Evolutionary conservation across 2,888 invertebrate genomes (phyloP).

Genomic region (Allacma fusca): DNA sequence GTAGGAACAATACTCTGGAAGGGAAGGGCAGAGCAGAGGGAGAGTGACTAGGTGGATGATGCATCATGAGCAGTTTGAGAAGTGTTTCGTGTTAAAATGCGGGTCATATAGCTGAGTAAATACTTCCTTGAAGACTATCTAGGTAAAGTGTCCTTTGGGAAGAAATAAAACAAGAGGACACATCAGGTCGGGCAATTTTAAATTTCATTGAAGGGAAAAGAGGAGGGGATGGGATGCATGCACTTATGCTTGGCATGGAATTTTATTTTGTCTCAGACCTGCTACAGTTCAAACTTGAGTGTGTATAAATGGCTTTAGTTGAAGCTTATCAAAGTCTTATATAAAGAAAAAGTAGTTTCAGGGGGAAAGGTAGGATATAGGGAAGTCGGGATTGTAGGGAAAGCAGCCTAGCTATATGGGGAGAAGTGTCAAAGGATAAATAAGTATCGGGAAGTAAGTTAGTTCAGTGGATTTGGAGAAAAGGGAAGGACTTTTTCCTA

Average conservation of each 20-base stretch:
- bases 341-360: too few species aligned
- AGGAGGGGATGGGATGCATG: too few species aligned
- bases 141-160: neutral
- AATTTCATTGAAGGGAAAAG: neutral
- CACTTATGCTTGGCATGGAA: too few species aligned
- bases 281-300: too few species aligned
- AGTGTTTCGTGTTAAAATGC: neutral
- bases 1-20: too few species aligned
- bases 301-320: too few species aligned
- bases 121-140: neutral
- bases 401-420: neutral
- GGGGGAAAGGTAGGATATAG: too few species aligned
- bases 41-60: too few species aligned
- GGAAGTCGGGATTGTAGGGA: too few species aligned
- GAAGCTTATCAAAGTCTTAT: too few species aligned
- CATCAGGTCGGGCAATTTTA: constrained; percentile 1
- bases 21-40: too few species aligned
- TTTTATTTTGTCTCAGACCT: too few species aligned
- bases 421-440: constrained; percentile 11
- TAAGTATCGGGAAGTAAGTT: constrained; percentile 2
- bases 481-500: neutral
- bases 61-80: neutral
- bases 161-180: constrained; percentile 3
- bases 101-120: neutral
- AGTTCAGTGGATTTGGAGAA: constrained; percentile 16